Conservation (phyloP, 2,797 vertebrate genomes). For the Melanogrammus aeglefinus region DNA sequence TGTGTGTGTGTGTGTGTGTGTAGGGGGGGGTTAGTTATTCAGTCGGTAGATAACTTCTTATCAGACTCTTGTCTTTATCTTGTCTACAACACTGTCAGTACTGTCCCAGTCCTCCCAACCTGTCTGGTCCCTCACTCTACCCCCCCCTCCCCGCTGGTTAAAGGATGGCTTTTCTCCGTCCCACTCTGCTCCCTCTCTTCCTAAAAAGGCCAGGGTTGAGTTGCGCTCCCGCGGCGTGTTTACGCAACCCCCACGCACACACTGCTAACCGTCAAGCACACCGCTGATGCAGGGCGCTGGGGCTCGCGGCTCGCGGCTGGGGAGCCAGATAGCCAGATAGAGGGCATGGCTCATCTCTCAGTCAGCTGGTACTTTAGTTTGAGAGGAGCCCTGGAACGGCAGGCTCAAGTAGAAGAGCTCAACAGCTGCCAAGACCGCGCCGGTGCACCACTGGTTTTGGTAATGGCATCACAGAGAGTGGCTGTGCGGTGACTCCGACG, state of each 20-base stretch:
- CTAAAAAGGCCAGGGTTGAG: constrained; percentile 67
- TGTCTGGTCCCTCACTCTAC: constrained; percentile 17
- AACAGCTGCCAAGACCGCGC: constrained; percentile 7
- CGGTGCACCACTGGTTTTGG: neutral
- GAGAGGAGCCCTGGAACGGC: constrained; percentile 38
- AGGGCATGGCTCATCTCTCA: constrained; percentile 13
- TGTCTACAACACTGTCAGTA: constrained; percentile 19
- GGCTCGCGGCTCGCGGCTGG: neutral
- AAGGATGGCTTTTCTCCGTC: constrained; percentile 35
- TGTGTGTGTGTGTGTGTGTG: neutral
- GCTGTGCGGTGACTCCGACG: constrained; percentile 22
- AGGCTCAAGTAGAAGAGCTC: neutral
- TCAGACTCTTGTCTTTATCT: constrained; percentile 42
- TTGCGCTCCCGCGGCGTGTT: constrained; percentile 53
- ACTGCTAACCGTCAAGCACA: constrained; percentile 38
- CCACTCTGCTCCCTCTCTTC: constrained; percentile 53
- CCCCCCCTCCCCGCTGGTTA: neutral
- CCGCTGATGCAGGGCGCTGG: constrained; percentile 32
- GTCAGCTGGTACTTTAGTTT: constrained; percentile 40
- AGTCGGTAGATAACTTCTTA: constrained; percentile 9
- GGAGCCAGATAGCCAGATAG: constrained; percentile 8
- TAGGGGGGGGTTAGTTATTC: neutral
- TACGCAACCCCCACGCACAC: constrained; percentile 41
- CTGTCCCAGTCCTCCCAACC: constrained; percentile 16
- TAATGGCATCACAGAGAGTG: neutral